A percentile compares a stretch with the other conserved stretches of the same genome.
Evolutionary conservation across 2,888 invertebrate species (phyloP).

Genomic region (Stenoptilia bipunctidactyla): DNA sequence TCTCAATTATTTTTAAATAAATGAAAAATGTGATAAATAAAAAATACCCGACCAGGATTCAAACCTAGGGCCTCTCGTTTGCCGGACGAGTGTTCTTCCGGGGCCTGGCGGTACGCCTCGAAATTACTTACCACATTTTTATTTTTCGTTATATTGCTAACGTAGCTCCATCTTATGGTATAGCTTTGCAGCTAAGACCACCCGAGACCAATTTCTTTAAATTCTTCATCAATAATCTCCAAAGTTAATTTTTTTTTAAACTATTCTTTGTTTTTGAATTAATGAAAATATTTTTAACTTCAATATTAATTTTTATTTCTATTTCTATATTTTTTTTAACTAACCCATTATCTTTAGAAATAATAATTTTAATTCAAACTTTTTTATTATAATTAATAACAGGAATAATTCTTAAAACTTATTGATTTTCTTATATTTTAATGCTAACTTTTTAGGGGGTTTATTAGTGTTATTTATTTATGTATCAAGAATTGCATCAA

Average conservation of each 20-base stretch:
- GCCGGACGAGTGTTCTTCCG: no score
- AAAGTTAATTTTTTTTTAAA: slow-evolving; percentile 77
- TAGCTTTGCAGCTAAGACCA: no score
- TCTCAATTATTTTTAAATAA: no score
- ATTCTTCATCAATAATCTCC: slow-evolving; percentile 75
- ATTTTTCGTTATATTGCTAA: no score
- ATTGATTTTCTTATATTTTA: slow-evolving; percentile 74
- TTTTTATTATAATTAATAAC: slow-evolving; percentile 51
- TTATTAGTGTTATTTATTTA: slow-evolving; percentile 76
- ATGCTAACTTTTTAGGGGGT: slow-evolving; percentile 75
- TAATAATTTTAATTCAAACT: slow-evolving; percentile 67
- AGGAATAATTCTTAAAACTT: slow-evolving; percentile 57
- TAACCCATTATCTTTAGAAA: slow-evolving; percentile 67
- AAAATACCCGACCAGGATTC: no score
- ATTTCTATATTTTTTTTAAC: slow-evolving; percentile 36
- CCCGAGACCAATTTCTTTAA: no score
- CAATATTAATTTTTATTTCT: slow-evolving; percentile 40
- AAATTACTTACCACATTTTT: no score
- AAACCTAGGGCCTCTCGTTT: no score
- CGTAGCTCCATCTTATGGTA: no score
- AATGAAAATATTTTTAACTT: slow-evolving; percentile 40
- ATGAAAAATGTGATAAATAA: no score
- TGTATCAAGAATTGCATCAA: slow-evolving; percentile 72
- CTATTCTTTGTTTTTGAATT: slow-evolving; percentile 73
- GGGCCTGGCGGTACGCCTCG: no score